Conservation (phyloP, 2,113 vertebrate genomes). For the Phyllostomus hastatus region DNA sequence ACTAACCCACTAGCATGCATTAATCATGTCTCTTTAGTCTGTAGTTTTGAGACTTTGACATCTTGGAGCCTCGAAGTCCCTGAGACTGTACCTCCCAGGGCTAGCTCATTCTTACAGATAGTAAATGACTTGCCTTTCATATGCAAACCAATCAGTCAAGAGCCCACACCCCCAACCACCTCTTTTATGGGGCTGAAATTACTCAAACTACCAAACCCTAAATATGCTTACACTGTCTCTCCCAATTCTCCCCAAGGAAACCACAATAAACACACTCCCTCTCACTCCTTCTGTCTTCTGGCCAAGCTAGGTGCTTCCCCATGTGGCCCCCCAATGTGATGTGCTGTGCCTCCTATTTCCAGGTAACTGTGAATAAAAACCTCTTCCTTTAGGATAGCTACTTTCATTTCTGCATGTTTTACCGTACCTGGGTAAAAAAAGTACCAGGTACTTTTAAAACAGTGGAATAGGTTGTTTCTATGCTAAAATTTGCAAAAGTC, state of each 20-base stretch:
- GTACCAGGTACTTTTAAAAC: neutral
- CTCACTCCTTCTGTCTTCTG: neutral
- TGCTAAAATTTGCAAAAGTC: constrained; percentile 27
- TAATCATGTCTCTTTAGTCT: neutral
- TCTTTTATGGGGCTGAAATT: neutral
- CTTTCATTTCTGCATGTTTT: neutral
- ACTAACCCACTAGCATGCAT: neutral
- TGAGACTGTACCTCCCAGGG: neutral
- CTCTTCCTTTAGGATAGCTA: neutral
- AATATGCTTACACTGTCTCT: neutral
- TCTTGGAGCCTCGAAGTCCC: neutral
- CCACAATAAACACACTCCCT: neutral
- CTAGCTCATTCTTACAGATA: constrained; percentile 9
- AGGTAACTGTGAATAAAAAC: constrained; percentile 5
- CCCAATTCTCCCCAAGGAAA: neutral
- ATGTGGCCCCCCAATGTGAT: neutral
- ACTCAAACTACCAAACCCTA: neutral
- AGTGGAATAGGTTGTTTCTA: constrained; percentile 8
- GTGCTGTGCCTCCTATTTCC: neutral
- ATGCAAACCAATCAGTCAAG: neutral
- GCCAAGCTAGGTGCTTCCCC: neutral
- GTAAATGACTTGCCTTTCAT: neutral
- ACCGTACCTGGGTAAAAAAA: neutral
- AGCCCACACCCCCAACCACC: neutral
- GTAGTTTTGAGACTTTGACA: constrained; percentile 30